Evolutionary conservation across 2,113 vertebrate genomes (phyloP).

Genomic region (zebrafish (Danio rerio)): GRCz12tu NC_133194.1:40068501-40069000

Average conservation of each 20-base stretch:
- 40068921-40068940: not conserved
- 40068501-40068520: slow-evolving; percentile 37
- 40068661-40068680: slow-evolving; percentile 36
- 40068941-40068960: too few relatives aligned
- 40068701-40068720: not conserved
- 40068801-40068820: too few relatives aligned
- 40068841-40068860: too few relatives aligned
- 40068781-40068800: too few relatives aligned
- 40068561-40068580: slow-evolving; percentile 17
- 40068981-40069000: not conserved
- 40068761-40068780: too few relatives aligned
- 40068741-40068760: too few relatives aligned
- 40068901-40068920: not conserved
- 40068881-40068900: not conserved
- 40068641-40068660: slow-evolving; percentile 32
- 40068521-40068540: slow-evolving; percentile 28
- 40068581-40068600: slow-evolving; percentile 18
- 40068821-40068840: too few relatives aligned
- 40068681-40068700: slow-evolving; percentile 4
- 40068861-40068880: too few relatives aligned
- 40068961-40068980: not conserved
- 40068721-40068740: slow-evolving; percentile 6
- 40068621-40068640: slow-evolving; percentile 40
- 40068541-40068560: slow-evolving; percentile 41
- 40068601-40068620: slow-evolving; percentile 25